Evolutionary conservation across 2,888 invertebrate genomes (phyloP), one percentile per base, ranked within the genome.

Genomic region (Ceramica pisi): DNA sequence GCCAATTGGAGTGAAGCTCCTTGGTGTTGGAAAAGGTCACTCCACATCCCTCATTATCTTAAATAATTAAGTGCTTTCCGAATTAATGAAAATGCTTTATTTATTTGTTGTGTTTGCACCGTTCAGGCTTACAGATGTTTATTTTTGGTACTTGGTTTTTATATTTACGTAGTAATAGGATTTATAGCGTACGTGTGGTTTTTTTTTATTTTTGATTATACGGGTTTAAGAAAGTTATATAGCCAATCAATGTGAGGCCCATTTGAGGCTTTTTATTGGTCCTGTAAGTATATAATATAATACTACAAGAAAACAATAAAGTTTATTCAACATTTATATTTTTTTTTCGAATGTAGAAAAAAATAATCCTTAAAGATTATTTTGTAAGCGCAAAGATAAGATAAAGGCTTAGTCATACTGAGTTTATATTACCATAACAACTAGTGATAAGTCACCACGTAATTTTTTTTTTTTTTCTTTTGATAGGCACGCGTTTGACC

Each of bases 61-160:
- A 70, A 84, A 84, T 84, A 84, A 84, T 77, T 80, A 82, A 84
- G 57, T 80, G 71, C 48, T 59, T 69, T 73, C 67, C 8, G 63
- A 71, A 73, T 74, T 38, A 76, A 80, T 75, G 74, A 82, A 80
- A 66, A 69, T 63, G 48, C 65, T 31, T 69, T 82, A 77, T 77
- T 73, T 67, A 71, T 66, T 26, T 61, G 60, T 46, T 78, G 56
- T 63, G 65, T 77, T 67, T 68, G 46, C 67, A 61, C 38, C 55
- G n/a, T 44, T 67, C 26, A 23, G 23, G 10, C 35, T 46, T 21
- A 57, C 14, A 41, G 26, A 23, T 66, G 31, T 56, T 50, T 23
- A 51, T n/a, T 26, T 53, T 19, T 10, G 9, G 16, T 14, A 10
- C 19, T 63, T 61, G 21, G 63, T 41, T 38, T 71, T 78, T 71